Evolutionary conservation across 2,797 vertebrate genomes (phyloP).

Genomic region (Xenentodon cancila): DNA sequence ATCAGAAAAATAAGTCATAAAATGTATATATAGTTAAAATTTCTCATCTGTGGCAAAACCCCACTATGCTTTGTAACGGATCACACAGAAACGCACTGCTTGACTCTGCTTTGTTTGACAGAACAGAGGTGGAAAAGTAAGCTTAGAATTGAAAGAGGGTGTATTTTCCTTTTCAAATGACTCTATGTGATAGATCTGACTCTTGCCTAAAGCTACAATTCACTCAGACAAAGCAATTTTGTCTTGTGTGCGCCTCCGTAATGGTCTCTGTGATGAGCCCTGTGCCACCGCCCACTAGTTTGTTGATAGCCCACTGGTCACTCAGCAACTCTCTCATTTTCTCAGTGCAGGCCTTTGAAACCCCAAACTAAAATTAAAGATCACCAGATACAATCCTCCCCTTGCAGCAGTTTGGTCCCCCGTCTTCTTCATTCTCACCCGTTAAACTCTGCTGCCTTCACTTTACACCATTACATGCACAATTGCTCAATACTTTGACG

Average conservation of each 20-base stretch:
- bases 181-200: conserved; percentile 13
- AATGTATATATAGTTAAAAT: too few species aligned
- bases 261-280: conserved; percentile 66
- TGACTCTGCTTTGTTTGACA: too few species aligned
- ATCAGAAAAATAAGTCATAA: too few species aligned
- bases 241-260: conserved; percentile 56
- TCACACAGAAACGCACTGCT: too few species aligned
- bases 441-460: conserved; percentile 42
- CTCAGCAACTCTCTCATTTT: conserved; percentile 72
- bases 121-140: too few species aligned
- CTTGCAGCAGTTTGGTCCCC: conserved; percentile 51
- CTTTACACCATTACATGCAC: too few species aligned
- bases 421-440: conserved; percentile 58
- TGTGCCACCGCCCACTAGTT: conserved; percentile 76
- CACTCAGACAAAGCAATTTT: conserved; percentile 62
- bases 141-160: too few species aligned
- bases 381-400: conserved; percentile 72
- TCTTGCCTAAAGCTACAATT: conserved; percentile 50
- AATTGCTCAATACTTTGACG: too few species aligned
- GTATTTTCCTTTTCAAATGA: neutral
- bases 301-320: conserved; percentile 75
- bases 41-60: too few species aligned
- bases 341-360: conserved; percentile 71
- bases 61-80: too few species aligned
- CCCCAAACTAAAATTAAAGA: conserved; percentile 80